Evolutionary conservation across 2,113 vertebrate genomes (phyloP).

Genomic region (Nematolebias whitei): DNA sequence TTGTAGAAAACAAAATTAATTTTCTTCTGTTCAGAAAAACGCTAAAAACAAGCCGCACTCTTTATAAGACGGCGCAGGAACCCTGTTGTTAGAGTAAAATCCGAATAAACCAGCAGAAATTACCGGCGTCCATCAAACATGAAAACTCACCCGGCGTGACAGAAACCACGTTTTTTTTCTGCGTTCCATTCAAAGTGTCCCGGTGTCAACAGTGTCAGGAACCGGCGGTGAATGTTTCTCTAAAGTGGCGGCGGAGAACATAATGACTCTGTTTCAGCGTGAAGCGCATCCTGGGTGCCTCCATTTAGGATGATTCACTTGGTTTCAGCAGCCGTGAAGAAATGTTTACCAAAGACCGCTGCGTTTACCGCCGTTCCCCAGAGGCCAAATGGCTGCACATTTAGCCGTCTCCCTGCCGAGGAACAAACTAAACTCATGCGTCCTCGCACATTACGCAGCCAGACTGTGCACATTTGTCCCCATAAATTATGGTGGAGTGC

Average conservation of each 20-base stretch:
- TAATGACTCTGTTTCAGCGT: slow-evolving; percentile 51
- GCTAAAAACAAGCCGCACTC: too few relatives aligned
- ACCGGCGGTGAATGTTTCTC: slow-evolving; percentile 34
- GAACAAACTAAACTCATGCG: background rate
- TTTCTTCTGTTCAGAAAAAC: too few relatives aligned
- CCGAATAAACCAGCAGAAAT: background rate
- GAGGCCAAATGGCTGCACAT: slow-evolving; percentile 16
- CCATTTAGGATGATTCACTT: slow-evolving; percentile 49
- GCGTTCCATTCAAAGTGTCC: slow-evolving; percentile 41
- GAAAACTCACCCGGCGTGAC: slow-evolving; percentile 9
- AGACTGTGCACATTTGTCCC: background rate
- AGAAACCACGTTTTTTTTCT: slow-evolving; percentile 32
- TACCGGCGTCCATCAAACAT: background rate
- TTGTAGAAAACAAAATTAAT: too few relatives aligned
- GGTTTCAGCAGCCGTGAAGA: slow-evolving; percentile 40
- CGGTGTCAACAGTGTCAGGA: slow-evolving; percentile 37
- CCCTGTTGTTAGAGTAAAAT: too few relatives aligned
- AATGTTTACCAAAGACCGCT: slow-evolving; percentile 28
- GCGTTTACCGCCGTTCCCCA: slow-evolving; percentile 26
- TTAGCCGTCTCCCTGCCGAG: background rate
- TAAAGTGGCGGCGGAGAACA: slow-evolving; percentile 46
- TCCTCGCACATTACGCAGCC: background rate
- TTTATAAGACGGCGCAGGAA: too few relatives aligned
- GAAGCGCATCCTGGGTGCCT: slow-evolving; percentile 51
- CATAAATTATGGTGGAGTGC: background rate